Conservation (phyloP, 2,113 vertebrate genomes). For the Gasterosteus aculeatus region DNA sequence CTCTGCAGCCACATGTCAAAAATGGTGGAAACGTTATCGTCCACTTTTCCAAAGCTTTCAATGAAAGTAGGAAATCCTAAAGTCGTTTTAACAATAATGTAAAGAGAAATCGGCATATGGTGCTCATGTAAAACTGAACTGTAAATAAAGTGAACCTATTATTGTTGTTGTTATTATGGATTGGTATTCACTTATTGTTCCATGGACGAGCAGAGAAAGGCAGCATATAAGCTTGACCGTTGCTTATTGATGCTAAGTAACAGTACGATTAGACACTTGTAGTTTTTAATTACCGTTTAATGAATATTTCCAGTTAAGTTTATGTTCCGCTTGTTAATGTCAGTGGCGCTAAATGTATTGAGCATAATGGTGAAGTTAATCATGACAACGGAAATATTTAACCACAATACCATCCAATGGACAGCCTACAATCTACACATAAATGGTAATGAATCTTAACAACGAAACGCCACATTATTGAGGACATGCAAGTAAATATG, state of each 20-base stretch:
- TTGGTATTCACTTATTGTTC: background rate
- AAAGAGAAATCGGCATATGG: too few relatives aligned
- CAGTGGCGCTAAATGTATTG: background rate
- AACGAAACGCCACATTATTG: background rate
- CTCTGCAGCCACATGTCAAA: slow-evolving; percentile 61
- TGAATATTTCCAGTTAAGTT: background rate
- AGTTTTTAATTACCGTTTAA: background rate
- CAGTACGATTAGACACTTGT: background rate
- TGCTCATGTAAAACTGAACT: background rate
- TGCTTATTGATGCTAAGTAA: background rate
- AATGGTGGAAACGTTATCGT: slow-evolving; percentile 35
- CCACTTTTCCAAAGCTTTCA: too few relatives aligned
- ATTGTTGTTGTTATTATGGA: background rate
- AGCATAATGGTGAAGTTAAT: too few relatives aligned
- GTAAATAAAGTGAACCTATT: background rate
- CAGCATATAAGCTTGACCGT: background rate
- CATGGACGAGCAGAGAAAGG: background rate
- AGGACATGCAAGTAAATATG: background rate
- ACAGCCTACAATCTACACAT: background rate
- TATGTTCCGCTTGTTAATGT: background rate
- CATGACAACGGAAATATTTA: background rate
- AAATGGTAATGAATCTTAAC: background rate
- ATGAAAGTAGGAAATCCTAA: background rate
- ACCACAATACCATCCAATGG: background rate
- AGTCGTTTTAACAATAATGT: background rate